Conservation (phyloP, 2,888 invertebrate genomes). For the Megalurothrips usitatus region DNA sequence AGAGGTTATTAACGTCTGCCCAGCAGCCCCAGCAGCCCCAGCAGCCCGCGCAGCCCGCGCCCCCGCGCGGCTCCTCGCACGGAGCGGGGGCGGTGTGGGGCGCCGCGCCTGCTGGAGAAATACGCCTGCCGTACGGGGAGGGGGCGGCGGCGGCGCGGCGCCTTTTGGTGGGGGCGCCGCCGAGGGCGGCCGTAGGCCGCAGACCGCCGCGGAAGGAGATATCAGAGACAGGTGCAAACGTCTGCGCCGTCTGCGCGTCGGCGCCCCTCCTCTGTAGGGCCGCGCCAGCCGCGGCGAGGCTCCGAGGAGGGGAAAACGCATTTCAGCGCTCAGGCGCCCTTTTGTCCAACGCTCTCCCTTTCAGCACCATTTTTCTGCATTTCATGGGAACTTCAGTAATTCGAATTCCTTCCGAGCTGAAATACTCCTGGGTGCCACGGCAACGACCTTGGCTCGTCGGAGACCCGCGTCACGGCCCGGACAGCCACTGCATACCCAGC, state of each 20-base stretch:
- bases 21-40: background rate
- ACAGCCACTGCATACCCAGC: too few relatives aligned
- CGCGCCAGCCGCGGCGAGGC: too few relatives aligned
- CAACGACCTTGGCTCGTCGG: background rate
- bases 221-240: background rate
- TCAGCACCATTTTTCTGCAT: too few relatives aligned
- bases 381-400: too few relatives aligned
- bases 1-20: slow-evolving; percentile 24
- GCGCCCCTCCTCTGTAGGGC: too few relatives aligned
- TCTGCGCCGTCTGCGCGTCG: background rate
- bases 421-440: too few relatives aligned
- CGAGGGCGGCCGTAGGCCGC: too few relatives aligned
- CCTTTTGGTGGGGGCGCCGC: background rate
- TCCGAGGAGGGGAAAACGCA: too few relatives aligned
- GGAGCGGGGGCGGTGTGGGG: background rate
- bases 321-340: too few relatives aligned
- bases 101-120: background rate
- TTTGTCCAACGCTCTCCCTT: too few relatives aligned
- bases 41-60: background rate
- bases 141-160: background rate
- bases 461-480: background rate
- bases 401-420: too few relatives aligned
- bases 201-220: too few relatives aligned
- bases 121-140: background rate
- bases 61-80: background rate